phyloP scores from a whole-genome alignment of 2,797 vertebrate genomes.

The Hephaestus fuliginosus region DNA sequence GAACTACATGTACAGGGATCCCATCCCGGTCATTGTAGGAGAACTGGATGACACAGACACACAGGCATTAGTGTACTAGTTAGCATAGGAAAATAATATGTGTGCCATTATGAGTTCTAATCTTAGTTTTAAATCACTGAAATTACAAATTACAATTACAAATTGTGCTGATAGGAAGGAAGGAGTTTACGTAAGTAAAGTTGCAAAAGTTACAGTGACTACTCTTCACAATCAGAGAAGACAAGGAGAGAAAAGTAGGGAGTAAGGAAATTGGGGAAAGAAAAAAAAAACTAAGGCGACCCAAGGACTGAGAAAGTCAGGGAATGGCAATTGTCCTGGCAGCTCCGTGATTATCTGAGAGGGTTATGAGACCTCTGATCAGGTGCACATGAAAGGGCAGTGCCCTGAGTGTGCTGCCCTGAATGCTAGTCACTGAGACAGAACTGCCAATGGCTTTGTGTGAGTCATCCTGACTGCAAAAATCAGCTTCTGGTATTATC shows the following conservation, averaged over 20 bases:
- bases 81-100: not conserved
- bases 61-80: slow-evolving; percentile 1
- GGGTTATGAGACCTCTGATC: slow-evolving; percentile 63
- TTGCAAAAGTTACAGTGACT: slow-evolving; percentile 34
- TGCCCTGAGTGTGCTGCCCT: slow-evolving; percentile 24
- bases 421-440: slow-evolving; percentile 51
- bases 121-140: slow-evolving; percentile 3
- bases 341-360: slow-evolving; percentile 60
- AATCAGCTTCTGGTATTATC: slow-evolving; percentile 37
- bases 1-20: slow-evolving; percentile 88
- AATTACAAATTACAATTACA: slow-evolving; percentile 21
- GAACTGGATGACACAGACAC: slow-evolving; percentile 83
- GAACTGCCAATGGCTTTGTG: slow-evolving; percentile 32
- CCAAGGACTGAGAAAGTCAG: slow-evolving; percentile 23
- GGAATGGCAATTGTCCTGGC: slow-evolving; percentile 45
- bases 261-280: slow-evolving; percentile 11
- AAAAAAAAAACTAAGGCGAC: not conserved
- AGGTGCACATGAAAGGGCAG: slow-evolving; percentile 64
- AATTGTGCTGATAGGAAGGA: slow-evolving; percentile 11
- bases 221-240: slow-evolving; percentile 11
- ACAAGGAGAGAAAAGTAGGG: slow-evolving; percentile 10
- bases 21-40: slow-evolving; percentile 90
- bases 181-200: slow-evolving; percentile 6
- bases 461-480: slow-evolving; percentile 56
- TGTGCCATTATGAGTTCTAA: not conserved